These are phyloP conservation scores for Botia almorhae DNA, from an alignment of 2,797 vertebrate species.

Conservation along the genomic window DNA sequence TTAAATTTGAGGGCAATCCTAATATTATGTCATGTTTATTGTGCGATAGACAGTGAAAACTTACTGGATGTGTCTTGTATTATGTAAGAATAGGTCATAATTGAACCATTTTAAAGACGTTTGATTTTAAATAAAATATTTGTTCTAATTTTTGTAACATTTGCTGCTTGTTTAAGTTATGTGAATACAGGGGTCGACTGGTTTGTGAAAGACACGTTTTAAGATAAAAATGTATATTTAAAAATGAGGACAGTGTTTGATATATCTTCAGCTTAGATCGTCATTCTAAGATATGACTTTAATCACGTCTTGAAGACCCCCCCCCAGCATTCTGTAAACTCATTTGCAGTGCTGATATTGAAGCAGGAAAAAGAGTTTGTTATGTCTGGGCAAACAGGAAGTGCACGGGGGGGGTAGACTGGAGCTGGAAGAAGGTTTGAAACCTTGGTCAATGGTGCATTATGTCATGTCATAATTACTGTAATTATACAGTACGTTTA, in stretches of 20 bases:
- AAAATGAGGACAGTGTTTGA: slow-evolving; percentile 40
- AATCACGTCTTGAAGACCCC: background rate
- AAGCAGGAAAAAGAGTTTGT: too few species aligned
- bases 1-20: background rate
- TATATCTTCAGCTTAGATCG: background rate
- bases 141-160: background rate
- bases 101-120: background rate
- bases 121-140: background rate
- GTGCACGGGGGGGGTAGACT: too few species aligned
- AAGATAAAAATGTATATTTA: slow-evolving; percentile 34
- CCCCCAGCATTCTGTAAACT: slow-evolving; percentile 13
- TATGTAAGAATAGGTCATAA: background rate
- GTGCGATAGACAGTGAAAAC: background rate
- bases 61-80: background rate
- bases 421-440: too few species aligned
- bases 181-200: background rate
- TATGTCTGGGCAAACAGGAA: too few species aligned
- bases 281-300: background rate
- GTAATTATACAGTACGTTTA: too few species aligned
- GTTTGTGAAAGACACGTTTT: slow-evolving; percentile 3
- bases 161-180: background rate
- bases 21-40: background rate
- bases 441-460: too few species aligned
- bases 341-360: background rate
- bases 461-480: too few species aligned